These are phyloP conservation scores for Dascyllus trimaculatus DNA, from an alignment of 2,113 vertebrate species.

Conservation along the genomic window DNA sequence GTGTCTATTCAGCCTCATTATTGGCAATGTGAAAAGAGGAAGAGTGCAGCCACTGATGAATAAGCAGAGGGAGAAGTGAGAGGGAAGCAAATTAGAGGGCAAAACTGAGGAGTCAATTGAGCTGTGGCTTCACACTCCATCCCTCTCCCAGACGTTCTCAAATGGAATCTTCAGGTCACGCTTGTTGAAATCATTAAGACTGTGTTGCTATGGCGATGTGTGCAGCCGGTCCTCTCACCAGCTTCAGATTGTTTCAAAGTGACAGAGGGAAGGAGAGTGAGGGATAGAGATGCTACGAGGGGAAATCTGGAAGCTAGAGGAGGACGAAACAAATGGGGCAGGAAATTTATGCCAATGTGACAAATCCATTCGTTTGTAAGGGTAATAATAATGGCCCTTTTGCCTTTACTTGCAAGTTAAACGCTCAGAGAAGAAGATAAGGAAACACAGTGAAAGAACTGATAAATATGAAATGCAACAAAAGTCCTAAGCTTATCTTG, in stretches of 20 bases:
- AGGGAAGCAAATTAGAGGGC: conserved; percentile 76
- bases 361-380: not conserved
- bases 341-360: not conserved
- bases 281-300: conserved; percentile 40
- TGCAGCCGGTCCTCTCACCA: conserved; percentile 65
- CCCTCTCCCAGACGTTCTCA: conserved; percentile 70
- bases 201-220: conserved; percentile 78
- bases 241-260: conserved; percentile 71
- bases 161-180: conserved; percentile 78
- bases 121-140: conserved; percentile 74
- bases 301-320: conserved; percentile 20
- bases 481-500: no score
- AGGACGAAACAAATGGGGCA: conserved; percentile 5
- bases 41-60: conserved; percentile 62
- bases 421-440: no score
- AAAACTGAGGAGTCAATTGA: conserved; percentile 79
- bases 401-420: not conserved
- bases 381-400: not conserved
- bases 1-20: conserved; percentile 73
- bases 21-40: conserved; percentile 49
- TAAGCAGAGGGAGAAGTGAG: conserved; percentile 62
- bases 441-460: no score
- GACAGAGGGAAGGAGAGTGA: conserved; percentile 52
- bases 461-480: no score
- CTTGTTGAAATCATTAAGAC: conserved; percentile 81